Conservation (phyloP, 2,888 invertebrate species). For the Tipula helvola region DNA sequence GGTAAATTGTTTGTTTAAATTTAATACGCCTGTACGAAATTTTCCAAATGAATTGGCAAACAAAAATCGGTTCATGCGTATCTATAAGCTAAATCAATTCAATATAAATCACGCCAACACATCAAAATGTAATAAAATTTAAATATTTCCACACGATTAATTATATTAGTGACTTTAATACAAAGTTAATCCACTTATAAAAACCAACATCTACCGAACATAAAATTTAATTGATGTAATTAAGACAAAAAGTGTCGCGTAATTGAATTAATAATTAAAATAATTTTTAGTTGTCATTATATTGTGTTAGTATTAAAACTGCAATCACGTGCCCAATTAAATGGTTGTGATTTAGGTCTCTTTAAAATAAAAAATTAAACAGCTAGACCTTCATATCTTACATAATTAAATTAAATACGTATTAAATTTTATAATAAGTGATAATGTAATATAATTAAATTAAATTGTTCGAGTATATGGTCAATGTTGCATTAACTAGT, state of each 20-base stretch:
- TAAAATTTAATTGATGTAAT: background rate
- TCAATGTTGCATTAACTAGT: background rate
- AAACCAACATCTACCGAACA: background rate
- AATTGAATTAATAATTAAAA: background rate
- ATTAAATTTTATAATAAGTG: background rate
- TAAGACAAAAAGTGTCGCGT: background rate
- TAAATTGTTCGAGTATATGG: background rate
- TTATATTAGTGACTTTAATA: background rate
- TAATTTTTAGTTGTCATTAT: too few relatives aligned
- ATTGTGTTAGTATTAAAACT: background rate
- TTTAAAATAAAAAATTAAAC: background rate
- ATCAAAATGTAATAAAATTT: background rate
- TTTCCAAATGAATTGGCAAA: background rate
- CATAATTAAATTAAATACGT: background rate
- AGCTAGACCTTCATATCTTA: background rate
- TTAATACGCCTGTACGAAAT: background rate
- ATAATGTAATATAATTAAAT: background rate
- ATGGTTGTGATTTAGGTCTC: background rate
- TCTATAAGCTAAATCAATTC: too few relatives aligned
- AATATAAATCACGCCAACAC: too few relatives aligned
- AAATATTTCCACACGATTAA: background rate
- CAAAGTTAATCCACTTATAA: background rate
- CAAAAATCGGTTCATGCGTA: too few relatives aligned
- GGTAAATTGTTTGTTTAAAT: background rate
- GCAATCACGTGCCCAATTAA: background rate